A percentile compares a stretch with the other conserved stretches of the same genome.
Evolutionary conservation across 2,888 invertebrate species (phyloP).

Genomic region (Bombylius major): DNA sequence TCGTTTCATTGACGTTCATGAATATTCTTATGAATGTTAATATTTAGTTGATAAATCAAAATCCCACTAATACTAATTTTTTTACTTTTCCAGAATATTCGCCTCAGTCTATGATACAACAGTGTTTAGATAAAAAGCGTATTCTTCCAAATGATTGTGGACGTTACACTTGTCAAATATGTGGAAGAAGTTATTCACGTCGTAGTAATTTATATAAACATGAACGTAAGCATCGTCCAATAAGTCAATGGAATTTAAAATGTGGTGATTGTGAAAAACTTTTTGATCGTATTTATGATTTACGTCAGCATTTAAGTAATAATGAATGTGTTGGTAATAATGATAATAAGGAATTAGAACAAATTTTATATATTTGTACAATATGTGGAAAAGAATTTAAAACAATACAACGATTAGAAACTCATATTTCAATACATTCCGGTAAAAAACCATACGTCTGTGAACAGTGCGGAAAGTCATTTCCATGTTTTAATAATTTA

Average conservation of each 20-base stretch:
- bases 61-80: too few species aligned
- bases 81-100: too few species aligned
- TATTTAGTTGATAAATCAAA: too few species aligned
- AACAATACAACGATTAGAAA: constrained; percentile 10
- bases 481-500: constrained; percentile 19
- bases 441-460: constrained; percentile 12
- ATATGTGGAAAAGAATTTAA: constrained; percentile 12
- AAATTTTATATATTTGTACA: constrained; percentile 11
- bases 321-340: constrained; percentile 6
- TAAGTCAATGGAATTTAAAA: constrained; percentile 14
- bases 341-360: not conserved
- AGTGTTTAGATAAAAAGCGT: too few species aligned
- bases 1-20: too few species aligned
- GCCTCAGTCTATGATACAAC: too few species aligned
- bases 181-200: constrained; percentile 9
- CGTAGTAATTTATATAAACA: constrained; percentile 10
- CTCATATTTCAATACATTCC: constrained; percentile 9
- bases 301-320: constrained; percentile 12
- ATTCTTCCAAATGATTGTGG: not conserved
- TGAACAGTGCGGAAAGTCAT: constrained; percentile 13
- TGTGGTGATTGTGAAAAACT: constrained; percentile 16
- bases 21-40: too few species aligned
- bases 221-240: constrained; percentile 8
- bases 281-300: constrained; percentile 14
- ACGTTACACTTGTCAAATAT: constrained; percentile 8